A percentile compares a stretch with the other conserved stretches of the same genome.
These are phyloP conservation scores for Oasisia sp. DNA, from an alignment of 2,888 invertebrate species.

Conservation along the genomic window DNA sequence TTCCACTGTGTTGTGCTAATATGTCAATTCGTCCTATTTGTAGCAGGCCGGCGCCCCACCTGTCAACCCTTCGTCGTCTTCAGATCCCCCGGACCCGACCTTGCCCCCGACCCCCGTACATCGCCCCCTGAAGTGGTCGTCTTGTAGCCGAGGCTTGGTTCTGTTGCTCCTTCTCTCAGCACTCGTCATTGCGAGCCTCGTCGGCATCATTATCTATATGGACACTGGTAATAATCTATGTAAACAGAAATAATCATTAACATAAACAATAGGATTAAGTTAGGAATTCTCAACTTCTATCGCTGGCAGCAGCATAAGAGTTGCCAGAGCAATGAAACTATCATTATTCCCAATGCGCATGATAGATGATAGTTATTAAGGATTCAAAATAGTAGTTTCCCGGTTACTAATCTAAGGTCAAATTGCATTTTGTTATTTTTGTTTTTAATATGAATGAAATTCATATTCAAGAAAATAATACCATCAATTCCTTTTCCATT, in stretches of 20 bases:
- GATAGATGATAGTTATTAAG: too few relatives aligned
- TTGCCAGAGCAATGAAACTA: too few relatives aligned
- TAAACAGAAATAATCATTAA: neutral
- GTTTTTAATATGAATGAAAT: too few relatives aligned
- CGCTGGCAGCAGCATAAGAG: too few relatives aligned
- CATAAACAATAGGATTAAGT: neutral
- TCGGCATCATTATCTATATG: neutral
- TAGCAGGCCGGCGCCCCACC: neutral
- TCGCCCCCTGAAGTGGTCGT: neutral
- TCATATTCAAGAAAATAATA: too few relatives aligned
- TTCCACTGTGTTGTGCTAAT: neutral
- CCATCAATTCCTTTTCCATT: too few relatives aligned
- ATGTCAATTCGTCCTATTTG: neutral
- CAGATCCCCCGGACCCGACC: neutral
- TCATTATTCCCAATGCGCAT: too few relatives aligned
- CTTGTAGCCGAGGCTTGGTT: neutral
- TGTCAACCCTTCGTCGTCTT: neutral
- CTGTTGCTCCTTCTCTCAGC: neutral
- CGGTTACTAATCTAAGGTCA: too few relatives aligned
- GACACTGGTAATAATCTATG: neutral
- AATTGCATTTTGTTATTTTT: too few relatives aligned
- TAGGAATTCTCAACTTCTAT: too few relatives aligned
- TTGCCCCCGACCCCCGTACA: neutral
- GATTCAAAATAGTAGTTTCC: too few relatives aligned
- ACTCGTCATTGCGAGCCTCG: neutral